Evolutionary conservation across 2,888 invertebrate species (phyloP).

Genomic region (Terebella lapidaria): DNA sequence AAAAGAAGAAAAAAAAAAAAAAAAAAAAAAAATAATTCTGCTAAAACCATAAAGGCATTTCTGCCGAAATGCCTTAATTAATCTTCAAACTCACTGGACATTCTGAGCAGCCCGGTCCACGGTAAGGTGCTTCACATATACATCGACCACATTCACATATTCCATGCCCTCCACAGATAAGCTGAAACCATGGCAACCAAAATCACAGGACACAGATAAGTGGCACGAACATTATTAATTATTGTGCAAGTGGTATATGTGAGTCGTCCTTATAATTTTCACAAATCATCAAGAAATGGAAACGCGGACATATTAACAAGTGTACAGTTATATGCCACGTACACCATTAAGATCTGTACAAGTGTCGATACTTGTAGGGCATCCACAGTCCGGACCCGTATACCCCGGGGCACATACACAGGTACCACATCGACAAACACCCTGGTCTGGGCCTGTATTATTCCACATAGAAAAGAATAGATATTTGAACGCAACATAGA

Average conservation of each 20-base stretch:
- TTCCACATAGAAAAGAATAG: neutral
- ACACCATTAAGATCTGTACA: conserved; percentile 58
- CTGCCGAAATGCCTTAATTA: too few species aligned
- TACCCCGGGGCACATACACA: conserved; percentile 66
- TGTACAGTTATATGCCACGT: too few species aligned
- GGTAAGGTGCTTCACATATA: neutral
- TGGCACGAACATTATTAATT: neutral
- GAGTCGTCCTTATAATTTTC: neutral
- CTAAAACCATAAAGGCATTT: too few species aligned
- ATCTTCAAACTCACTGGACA: too few species aligned
- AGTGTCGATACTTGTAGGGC: conserved; percentile 68
- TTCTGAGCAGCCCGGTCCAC: too few species aligned
- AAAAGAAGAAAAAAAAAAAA: too few species aligned
- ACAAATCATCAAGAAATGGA: neutral
- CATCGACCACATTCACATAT: neutral
- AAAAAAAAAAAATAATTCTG: too few species aligned
- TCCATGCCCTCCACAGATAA: neutral
- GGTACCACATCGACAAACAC: conserved; percentile 61
- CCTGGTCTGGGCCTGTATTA: conserved; percentile 55
- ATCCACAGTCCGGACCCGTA: conserved; percentile 80
- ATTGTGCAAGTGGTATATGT: neutral
- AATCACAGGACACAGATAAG: neutral
- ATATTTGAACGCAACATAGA: neutral
- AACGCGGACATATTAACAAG: too few species aligned
- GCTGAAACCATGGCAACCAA: neutral